Percentiles rank a stretch among this genome's conserved stretches.
phyloP scores from a whole-genome alignment of 92 coral and sea anemone genomes.

The Porites cylindrica region DNA sequence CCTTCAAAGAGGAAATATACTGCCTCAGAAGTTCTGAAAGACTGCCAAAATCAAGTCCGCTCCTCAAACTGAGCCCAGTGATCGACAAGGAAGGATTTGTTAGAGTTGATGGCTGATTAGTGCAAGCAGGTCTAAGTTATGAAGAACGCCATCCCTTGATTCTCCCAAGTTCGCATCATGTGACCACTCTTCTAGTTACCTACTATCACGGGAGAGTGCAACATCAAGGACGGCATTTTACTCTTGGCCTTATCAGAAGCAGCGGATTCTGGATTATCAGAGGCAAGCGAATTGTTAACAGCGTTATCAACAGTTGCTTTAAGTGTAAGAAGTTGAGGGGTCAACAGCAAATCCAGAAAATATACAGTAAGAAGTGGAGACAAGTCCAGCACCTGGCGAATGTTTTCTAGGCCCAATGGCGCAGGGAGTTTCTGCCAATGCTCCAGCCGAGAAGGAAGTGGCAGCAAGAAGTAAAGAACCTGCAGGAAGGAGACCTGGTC shows the following conservation, averaged over 20 bases:
- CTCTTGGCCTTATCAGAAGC: too few relatives aligned
- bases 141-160: constrained; percentile 66
- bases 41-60: constrained; percentile 36
- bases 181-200: constrained; percentile 19
- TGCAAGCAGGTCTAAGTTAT: constrained; percentile 37
- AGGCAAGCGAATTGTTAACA: not conserved
- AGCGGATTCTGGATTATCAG: too few relatives aligned
- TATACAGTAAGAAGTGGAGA: not conserved
- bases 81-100: constrained; percentile 36
- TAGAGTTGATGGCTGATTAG: constrained; percentile 59
- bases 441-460: too few relatives aligned
- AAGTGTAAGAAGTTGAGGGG: too few relatives aligned
- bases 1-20: too few relatives aligned
- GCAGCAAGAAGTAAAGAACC: too few relatives aligned
- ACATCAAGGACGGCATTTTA: not conserved
- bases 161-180: constrained; percentile 47
- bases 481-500: too few relatives aligned
- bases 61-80: constrained; percentile 37
- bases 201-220: constrained; percentile 13
- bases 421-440: too few relatives aligned
- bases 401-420: too few relatives aligned
- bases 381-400: not conserved
- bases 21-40: not conserved
- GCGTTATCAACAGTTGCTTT: too few relatives aligned
- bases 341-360: not conserved